Base-by-base conservation (phyloP, 2,797 vertebrate species). In the Synanceia verrucosa region DNA sequence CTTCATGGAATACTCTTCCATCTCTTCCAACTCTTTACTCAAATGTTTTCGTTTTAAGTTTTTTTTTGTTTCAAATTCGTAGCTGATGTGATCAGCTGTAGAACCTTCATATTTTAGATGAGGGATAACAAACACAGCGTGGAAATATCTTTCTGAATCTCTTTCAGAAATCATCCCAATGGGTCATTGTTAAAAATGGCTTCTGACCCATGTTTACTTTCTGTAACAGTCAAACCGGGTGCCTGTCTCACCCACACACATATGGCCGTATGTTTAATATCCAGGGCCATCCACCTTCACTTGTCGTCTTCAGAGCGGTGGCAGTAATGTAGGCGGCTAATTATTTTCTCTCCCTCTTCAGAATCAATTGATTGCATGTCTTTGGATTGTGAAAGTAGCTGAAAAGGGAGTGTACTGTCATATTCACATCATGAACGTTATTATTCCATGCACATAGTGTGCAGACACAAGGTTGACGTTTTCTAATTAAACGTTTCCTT, bases 401-500 rank as follows among this genome's bases (percentile, higher is more conserved):
- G 28, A 79, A 51, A 80, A 69, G 63, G 55, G 80, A 88, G 86
- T 3, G 60, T 24, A 70, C 86, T 71, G 88, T 91, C 89, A 86
- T 70, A 78, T 41, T 60, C 70, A 58, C 79, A 82, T 90, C 88
- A 89, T 70, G 84, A 85, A 62, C 31, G 46, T 90, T 91, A 83
- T 90, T 88, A 91, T 91, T 91, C 85, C 10, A 51, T 44, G 52
- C 85, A 89, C 80, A 86, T 10, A 53, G 78, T 65, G 1, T 31
- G 5, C 87, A 90, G 87, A 88, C 88, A 82, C 88, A 83, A 74
- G 85, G 85, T 86, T 88, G 88, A 90, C 90, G 88, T 89, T 93
- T 93, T 93, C 90, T 92, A 94, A 94, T 93, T 91, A 93, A 93
- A 92, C 86, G 81, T 92, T 93, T 93, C 88, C 85, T 91, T 92